Percentiles rank a stretch among this genome's conserved stretches.
These are phyloP conservation scores for Tenebrosternarchus preto DNA, from an alignment of 2,113 vertebrate species.

Conservation along the genomic window DNA sequence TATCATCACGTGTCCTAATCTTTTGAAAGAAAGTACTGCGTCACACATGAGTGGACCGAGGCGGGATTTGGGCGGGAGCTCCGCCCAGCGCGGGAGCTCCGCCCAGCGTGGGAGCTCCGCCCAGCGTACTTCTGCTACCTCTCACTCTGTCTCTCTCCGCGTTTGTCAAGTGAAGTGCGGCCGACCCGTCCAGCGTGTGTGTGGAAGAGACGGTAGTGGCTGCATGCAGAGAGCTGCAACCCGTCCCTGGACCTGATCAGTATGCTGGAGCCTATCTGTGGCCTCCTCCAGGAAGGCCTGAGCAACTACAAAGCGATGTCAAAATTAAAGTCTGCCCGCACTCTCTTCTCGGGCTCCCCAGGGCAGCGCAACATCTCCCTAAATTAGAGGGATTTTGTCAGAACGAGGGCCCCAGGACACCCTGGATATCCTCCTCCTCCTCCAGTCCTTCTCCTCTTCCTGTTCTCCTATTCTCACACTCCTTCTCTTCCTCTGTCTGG, in stretches of 20 bases:
- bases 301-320: constrained; percentile 67
- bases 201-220: constrained; percentile 37
- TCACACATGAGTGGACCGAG: constrained; percentile 29
- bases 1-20: not conserved
- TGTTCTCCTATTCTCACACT: constrained; percentile 6
- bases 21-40: constrained; percentile 22
- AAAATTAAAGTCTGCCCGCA: constrained; percentile 62
- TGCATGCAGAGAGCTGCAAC: constrained; percentile 54
- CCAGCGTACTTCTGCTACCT: constrained; percentile 15
- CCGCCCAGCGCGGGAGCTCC: constrained; percentile 4
- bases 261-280: constrained; percentile 51
- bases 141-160: constrained; percentile 44
- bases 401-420: constrained; percentile 59
- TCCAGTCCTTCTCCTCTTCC: constrained; percentile 19
- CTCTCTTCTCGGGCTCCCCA: constrained; percentile 57
- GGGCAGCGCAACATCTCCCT: constrained; percentile 50
- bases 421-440: constrained; percentile 36
- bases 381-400: constrained; percentile 62
- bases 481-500: constrained; percentile 24
- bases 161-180: constrained; percentile 52
- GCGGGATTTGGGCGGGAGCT: not conserved
- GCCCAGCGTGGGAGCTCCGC: constrained; percentile 11
- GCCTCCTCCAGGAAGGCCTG: constrained; percentile 47
- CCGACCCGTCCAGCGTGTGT: constrained; percentile 34
- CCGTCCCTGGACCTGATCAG: constrained; percentile 62